Percentiles rank a stretch among this genome's conserved stretches.
Conservation (phyloP, 1,140 invertebrate genomes). For the Achatina immaculata region DNA sequence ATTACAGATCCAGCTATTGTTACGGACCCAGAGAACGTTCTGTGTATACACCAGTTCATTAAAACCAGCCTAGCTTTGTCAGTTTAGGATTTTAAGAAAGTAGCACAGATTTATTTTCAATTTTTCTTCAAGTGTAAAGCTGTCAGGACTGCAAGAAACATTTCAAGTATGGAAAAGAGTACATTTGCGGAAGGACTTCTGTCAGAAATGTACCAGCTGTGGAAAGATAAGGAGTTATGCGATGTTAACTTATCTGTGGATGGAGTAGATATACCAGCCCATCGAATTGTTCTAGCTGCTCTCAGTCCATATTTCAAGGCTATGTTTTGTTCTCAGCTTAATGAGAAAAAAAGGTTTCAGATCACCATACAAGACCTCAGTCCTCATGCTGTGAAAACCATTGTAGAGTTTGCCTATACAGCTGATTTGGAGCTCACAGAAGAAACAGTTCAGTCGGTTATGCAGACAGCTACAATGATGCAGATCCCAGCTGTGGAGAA, state of each 20-base stretch:
- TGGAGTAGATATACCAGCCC: conserved; percentile 33
- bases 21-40: too few species aligned
- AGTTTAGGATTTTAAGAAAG: too few species aligned
- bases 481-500: conserved; percentile 85
- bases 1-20: too few species aligned
- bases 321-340: conserved; percentile 45
- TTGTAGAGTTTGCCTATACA: conserved; percentile 44
- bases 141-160: neutral
- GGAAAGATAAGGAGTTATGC: conserved; percentile 41
- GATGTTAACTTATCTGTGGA: conserved; percentile 40
- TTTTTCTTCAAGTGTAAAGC: neutral
- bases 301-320: conserved; percentile 46
- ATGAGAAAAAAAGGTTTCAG: conserved; percentile 37
- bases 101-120: neutral
- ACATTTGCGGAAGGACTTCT: conserved; percentile 1
- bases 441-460: conserved; percentile 81
- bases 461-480: conserved; percentile 87
- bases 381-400: conserved; percentile 25
- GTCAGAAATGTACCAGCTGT: conserved; percentile 27
- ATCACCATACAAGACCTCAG: conserved; percentile 41
- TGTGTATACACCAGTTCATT: too few species aligned
- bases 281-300: conserved; percentile 43
- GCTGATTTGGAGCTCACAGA: conserved; percentile 48
- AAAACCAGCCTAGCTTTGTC: too few species aligned
- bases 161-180: neutral